Percentiles rank a stretch among this genome's conserved stretches.
phyloP scores from a whole-genome alignment of 2,113 vertebrate species.

The Myotis brandtii region DNA sequence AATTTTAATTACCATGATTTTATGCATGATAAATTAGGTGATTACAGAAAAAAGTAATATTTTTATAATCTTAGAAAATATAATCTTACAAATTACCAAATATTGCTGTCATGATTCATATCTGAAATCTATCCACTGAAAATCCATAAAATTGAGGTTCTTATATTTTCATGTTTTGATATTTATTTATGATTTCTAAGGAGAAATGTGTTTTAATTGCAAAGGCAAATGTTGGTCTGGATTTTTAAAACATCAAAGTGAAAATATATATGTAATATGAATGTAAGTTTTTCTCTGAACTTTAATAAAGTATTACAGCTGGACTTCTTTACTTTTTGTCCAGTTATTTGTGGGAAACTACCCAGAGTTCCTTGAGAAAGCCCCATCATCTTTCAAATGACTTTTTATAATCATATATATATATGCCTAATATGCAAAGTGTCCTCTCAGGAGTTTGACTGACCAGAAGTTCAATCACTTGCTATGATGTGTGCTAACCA shows the following conservation, averaged over 20 bases:
- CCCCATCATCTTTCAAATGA: not conserved
- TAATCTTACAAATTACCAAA: not conserved
- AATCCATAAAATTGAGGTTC: not conserved
- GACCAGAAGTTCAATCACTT: no score
- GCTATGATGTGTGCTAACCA: no score
- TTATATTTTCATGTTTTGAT: not conserved
- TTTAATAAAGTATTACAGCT: constrained; percentile 57
- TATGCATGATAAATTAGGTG: not conserved
- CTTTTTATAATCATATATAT: not conserved
- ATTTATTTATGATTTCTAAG: constrained; percentile 24
- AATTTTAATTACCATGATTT: not conserved
- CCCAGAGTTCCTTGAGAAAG: constrained; percentile 4
- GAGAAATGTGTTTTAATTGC: not conserved
- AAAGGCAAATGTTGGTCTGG: not conserved
- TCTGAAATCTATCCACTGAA: not conserved
- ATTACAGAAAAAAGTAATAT: not conserved
- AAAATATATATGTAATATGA: not conserved
- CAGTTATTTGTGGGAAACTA: not conserved
- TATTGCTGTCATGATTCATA: not conserved
- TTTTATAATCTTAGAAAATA: not conserved
- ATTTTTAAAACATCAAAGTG: not conserved
- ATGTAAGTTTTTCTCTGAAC: not conserved
- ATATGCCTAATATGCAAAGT: no score
- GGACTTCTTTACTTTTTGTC: not conserved
- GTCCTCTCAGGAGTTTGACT: no score